These are phyloP conservation scores for Drosophila rhopaloa DNA, from an alignment of 1,140 invertebrate species.

Conservation along the genomic window DNA sequence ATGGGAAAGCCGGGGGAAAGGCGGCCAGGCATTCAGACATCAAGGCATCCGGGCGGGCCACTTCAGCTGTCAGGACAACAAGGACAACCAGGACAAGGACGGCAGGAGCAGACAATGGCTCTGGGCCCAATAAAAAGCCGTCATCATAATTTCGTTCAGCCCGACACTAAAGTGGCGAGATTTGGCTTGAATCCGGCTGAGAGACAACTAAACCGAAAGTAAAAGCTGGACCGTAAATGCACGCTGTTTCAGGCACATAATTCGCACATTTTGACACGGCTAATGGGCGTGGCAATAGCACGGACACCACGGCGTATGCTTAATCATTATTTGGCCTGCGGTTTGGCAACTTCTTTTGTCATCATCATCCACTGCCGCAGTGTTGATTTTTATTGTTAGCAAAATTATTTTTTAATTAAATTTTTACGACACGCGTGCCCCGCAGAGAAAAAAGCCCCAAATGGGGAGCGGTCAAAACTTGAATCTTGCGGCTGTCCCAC, in stretches of 20 bases:
- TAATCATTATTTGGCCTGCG: conserved; percentile 70
- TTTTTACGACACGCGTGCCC: conserved; percentile 73
- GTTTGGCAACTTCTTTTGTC: conserved; percentile 34
- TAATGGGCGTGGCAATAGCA: conserved; percentile 67
- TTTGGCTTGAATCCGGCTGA: conserved; percentile 11
- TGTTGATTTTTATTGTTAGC: conserved; percentile 77
- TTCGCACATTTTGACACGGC: conserved; percentile 73
- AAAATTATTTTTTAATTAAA: conserved; percentile 82
- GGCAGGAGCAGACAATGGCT: conserved; percentile 56
- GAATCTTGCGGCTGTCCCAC: conserved; percentile 43
- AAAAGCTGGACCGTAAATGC: conserved; percentile 59
- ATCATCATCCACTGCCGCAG: conserved; percentile 31
- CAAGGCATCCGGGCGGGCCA: conserved; percentile 32
- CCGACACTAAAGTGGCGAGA: conserved; percentile 46
- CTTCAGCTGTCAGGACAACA: conserved; percentile 59
- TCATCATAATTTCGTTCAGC: conserved; percentile 75
- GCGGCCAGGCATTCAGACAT: conserved; percentile 22
- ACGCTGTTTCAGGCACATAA: conserved; percentile 70
- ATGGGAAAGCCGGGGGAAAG: neutral
- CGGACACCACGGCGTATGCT: conserved; percentile 57
- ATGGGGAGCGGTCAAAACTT: conserved; percentile 33
- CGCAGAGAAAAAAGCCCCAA: conserved; percentile 19
- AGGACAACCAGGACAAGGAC: conserved; percentile 22
- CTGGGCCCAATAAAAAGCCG: conserved; percentile 69
- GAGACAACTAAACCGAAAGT: conserved; percentile 41